Evolutionary conservation across 2,113 vertebrate species (phyloP), one percentile per base, ranked within the genome.

Genomic region (Eleginops maclovinus): DNA sequence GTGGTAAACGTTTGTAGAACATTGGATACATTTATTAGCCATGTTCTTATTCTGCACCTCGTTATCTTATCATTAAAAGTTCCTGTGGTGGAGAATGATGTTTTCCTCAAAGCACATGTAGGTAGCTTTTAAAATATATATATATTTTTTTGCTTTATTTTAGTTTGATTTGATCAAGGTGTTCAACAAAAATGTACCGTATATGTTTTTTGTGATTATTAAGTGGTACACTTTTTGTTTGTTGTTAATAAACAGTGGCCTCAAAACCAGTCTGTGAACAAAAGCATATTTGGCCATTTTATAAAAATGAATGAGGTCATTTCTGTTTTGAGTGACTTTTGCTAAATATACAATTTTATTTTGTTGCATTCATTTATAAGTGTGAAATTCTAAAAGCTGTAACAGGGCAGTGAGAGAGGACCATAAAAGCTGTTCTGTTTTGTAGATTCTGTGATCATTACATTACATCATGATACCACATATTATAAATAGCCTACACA

Each of bases 401-500:
- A 28, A 53, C 31, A 10, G 41, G 10, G 40, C 21, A 43, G 53
- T 6, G 60, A 56, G 50, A 19, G 24, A 28, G 19, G 51, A 54
- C 74, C 73, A 79, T 56, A 72, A 82, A 81, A 59, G 8, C 41
- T 17, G 43, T 72, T 79, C 49, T 70, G 31, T 65, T 22, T 28
- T 64, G n/a, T n/a, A n/a, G n/a, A n/a, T n/a, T n/a, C n/a, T n/a
- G 9, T 72, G 14, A 21, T 78, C n/a, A 31, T 36, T 36, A 36
- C 31, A 36, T 36, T 36, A 36, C 4, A 31, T 36, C 8, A 36
- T 36, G 31, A 36, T 36, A 36, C 31, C 31, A 36, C n/a, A n/a
- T n/a, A n/a, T n/a, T n/a, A n/a, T n/a, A n/a, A n/a, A n/a, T n/a
- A n/a, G n/a, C n/a, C n/a, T n/a, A n/a, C n/a, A n/a, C 31, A 36